Percentiles rank a stretch among this genome's conserved stretches.
These are phyloP conservation scores for Dendrolimus kikuchii DNA, from an alignment of 1,140 invertebrate genomes.

Conservation along the genomic window DNA sequence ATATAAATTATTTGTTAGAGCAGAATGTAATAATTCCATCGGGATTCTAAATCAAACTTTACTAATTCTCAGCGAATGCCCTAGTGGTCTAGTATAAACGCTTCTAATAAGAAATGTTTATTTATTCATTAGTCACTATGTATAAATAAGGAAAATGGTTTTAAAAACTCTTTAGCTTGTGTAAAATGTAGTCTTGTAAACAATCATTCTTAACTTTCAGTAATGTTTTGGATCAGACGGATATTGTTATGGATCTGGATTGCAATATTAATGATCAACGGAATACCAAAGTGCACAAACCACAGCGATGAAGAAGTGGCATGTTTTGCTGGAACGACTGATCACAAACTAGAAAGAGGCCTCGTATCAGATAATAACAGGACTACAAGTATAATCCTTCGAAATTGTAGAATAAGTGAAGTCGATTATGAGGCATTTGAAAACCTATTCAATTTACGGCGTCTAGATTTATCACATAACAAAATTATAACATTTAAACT, in stretches of 20 bases:
- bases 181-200: no score
- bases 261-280: constrained; percentile 2
- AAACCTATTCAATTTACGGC: background rate
- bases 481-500: constrained; percentile 32
- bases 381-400: constrained; percentile 15
- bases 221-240: no score
- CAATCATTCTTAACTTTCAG: no score
- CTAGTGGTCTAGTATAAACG: no score
- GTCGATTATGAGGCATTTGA: constrained; percentile 39
- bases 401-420: constrained; percentile 33
- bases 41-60: no score
- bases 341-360: constrained; percentile 13
- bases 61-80: no score
- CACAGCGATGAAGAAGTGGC: constrained; percentile 1
- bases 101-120: no score
- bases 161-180: no score
- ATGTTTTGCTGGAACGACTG: constrained; percentile 9
- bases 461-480: constrained; percentile 46
- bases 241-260: background rate
- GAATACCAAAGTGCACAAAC: constrained; percentile 7
- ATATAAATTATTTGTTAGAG: no score
- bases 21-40: no score
- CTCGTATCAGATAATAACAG: constrained; percentile 15
- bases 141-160: no score
- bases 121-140: no score